phyloP scores from a whole-genome alignment of 2,113 vertebrate genomes.

The Panthera uncia region DNA sequence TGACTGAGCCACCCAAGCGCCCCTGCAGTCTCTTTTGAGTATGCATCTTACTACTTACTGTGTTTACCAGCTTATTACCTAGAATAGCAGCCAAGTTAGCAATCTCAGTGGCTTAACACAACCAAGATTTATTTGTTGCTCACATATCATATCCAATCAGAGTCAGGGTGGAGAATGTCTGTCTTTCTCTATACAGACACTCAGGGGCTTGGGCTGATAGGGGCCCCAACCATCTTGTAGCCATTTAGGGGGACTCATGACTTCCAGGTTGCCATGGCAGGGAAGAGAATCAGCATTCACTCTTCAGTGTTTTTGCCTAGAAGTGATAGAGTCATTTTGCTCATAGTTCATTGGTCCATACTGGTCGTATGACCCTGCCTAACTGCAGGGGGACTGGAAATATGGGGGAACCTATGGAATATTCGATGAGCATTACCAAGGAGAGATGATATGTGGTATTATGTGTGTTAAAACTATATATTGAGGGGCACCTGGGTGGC shows the following conservation, averaged over 20 bases:
- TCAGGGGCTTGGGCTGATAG: background rate
- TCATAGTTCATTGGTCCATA: background rate
- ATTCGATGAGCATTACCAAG: background rate
- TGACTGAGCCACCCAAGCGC: no score
- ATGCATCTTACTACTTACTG: background rate
- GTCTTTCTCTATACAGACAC: background rate
- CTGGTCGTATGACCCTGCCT: background rate
- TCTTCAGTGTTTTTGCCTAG: background rate
- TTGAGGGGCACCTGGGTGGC: background rate
- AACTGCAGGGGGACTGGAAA: background rate
- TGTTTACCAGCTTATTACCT: background rate
- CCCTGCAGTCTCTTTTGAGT: background rate
- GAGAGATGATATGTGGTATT: background rate
- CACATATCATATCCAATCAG: background rate
- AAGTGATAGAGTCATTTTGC: slow-evolving; percentile 1
- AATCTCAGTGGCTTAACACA: background rate
- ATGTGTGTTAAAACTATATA: background rate
- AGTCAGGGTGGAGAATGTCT: background rate
- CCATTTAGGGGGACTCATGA: background rate
- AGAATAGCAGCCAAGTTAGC: background rate
- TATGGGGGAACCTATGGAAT: background rate
- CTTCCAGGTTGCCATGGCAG: background rate
- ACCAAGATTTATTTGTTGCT: background rate
- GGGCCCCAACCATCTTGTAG: background rate
- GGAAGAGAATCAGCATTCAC: background rate